Conservation (phyloP, 2,797 vertebrate species). For the Scolopax rusticola region DNA sequence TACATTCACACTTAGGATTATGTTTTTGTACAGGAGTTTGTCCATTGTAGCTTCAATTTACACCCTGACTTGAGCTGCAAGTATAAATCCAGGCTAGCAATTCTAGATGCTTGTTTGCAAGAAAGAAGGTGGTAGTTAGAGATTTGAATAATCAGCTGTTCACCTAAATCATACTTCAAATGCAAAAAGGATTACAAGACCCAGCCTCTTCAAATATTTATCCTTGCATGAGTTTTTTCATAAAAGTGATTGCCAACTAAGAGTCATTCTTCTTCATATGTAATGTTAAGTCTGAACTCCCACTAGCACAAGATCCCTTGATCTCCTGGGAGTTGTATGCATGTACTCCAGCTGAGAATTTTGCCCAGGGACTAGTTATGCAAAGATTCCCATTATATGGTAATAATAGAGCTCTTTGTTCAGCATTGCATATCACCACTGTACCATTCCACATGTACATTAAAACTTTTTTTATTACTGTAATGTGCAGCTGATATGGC, state of each 20-base stretch:
- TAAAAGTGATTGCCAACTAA: not conserved
- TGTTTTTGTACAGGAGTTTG: not conserved
- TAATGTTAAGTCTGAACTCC: slow-evolving; percentile 1
- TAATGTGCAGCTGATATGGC: not conserved
- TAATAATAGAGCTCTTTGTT: slow-evolving; percentile 15
- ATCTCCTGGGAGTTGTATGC: not conserved
- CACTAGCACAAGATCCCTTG: not conserved
- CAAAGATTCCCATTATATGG: not conserved
- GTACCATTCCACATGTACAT: not conserved
- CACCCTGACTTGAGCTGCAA: not conserved
- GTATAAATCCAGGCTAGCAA: not conserved
- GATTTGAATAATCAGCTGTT: slow-evolving; percentile 30
- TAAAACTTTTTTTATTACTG: slow-evolving; percentile 1
- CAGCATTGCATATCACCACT: not conserved
- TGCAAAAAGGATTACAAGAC: not conserved
- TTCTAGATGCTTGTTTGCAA: not conserved
- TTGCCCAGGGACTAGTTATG: not conserved
- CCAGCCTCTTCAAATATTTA: not conserved
- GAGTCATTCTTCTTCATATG: not conserved
- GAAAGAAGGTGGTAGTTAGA: not conserved
- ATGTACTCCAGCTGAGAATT: slow-evolving; percentile 9
- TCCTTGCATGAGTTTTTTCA: not conserved
- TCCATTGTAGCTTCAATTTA: not conserved
- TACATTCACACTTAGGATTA: not conserved
- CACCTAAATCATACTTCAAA: slow-evolving; percentile 16